A percentile compares a stretch with the other conserved stretches of the same genome.
These are phyloP conservation scores for Ectropis crepuscularia DNA, from an alignment of 2,888 invertebrate genomes.

Conservation along the genomic window DNA sequence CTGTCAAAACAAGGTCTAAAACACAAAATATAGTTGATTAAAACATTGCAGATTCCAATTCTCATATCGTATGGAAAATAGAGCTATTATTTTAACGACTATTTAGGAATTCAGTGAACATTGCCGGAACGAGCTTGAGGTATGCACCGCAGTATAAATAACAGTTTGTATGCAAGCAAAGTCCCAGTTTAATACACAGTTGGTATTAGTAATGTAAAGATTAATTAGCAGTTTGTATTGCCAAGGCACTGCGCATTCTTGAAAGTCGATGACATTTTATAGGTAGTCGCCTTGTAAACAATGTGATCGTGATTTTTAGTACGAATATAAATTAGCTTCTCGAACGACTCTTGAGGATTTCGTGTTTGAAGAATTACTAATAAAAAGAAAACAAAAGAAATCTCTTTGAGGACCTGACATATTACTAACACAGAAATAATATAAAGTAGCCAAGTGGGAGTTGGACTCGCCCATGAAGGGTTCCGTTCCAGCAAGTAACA, in stretches of 20 bases:
- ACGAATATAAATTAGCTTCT: conserved; percentile 36
- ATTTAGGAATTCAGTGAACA: conserved; percentile 62
- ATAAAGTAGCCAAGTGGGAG: too few relatives aligned
- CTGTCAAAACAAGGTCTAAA: conserved; percentile 15
- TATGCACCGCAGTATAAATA: conserved; percentile 43
- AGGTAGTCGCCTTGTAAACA: conserved; percentile 46
- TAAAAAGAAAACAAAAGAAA: not conserved
- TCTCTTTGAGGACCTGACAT: not conserved
- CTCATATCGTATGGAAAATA: conserved; percentile 51
- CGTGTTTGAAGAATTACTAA: conserved; percentile 1
- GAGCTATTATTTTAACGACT: conserved; percentile 64
- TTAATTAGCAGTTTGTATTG: conserved; percentile 20
- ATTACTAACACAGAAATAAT: too few relatives aligned
- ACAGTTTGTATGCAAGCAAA: conserved; percentile 25
- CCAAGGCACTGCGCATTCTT: conserved; percentile 55
- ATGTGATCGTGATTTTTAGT: conserved; percentile 37
- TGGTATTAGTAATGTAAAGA: conserved; percentile 21
- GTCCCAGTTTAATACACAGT: conserved; percentile 3
- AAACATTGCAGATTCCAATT: conserved; percentile 38
- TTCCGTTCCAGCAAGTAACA: too few relatives aligned
- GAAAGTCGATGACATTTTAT: conserved; percentile 54
- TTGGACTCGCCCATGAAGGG: too few relatives aligned
- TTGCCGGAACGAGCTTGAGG: conserved; percentile 50
- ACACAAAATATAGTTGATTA: conserved; percentile 35
- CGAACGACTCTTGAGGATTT: conserved; percentile 23